Conservation (phyloP, 2,113 vertebrate genomes). For the Panthera uncia region DNA sequence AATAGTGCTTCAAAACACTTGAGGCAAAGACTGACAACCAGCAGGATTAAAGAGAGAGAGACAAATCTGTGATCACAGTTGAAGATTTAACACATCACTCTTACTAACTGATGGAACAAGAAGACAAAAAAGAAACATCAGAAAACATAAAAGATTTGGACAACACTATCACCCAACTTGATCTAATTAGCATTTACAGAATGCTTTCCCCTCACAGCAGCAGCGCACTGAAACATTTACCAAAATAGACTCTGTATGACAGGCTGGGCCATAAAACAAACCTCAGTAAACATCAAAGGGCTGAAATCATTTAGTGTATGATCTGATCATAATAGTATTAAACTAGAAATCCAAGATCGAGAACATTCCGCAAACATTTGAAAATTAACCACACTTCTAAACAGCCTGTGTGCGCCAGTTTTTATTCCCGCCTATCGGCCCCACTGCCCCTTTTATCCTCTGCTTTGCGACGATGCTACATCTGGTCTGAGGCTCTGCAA, state of each 20-base stretch:
- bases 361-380: not conserved
- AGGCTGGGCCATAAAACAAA: not conserved
- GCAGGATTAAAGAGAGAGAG: not conserved
- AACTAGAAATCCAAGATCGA: constrained; percentile 9
- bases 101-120: not conserved
- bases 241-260: not conserved
- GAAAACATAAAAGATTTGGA: not conserved
- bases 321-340: not conserved
- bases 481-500: not conserved
- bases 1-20: not conserved
- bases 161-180: not conserved
- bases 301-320: not conserved
- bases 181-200: not conserved
- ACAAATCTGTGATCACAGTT: not conserved
- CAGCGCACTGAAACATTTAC: not conserved
- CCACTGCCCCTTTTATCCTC: not conserved
- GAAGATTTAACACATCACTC: not conserved
- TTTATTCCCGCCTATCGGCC: not conserved
- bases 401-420: not conserved
- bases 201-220: not conserved
- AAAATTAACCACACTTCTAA: not conserved
- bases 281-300: not conserved
- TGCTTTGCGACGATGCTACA: not conserved
- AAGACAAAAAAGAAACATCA: not conserved
- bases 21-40: not conserved